Evolutionary conservation across 2,797 vertebrate species (phyloP).

Genomic region (Sciaenops ocellatus): DNA sequence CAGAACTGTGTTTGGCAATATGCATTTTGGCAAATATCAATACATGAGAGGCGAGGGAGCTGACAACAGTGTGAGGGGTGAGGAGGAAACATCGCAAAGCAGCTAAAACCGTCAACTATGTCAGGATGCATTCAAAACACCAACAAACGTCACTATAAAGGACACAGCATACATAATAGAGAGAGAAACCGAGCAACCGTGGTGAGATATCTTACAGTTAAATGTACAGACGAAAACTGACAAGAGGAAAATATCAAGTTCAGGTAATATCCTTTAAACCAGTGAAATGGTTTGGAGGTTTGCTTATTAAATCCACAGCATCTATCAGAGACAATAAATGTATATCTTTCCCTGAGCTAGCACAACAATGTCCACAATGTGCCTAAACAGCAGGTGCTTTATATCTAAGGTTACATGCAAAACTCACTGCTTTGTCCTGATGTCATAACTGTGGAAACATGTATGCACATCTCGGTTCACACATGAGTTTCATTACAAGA

Average conservation of each 20-base stretch:
- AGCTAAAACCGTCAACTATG: conserved; percentile 58
- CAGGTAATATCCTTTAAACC: conserved; percentile 32
- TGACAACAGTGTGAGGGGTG: conserved; percentile 12
- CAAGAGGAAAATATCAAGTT: conserved; percentile 26
- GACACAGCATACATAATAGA: conserved; percentile 58
- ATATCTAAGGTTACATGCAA: conserved; percentile 65
- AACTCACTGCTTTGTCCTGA: conserved; percentile 67
- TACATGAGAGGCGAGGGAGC: conserved; percentile 33
- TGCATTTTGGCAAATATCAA: conserved; percentile 61
- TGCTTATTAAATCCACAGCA: conserved; percentile 66
- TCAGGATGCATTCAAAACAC: conserved; percentile 70
- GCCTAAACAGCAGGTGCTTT: conserved; percentile 45
- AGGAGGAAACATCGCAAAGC: conserved; percentile 25
- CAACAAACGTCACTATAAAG: conserved; percentile 56
- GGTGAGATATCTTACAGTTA: conserved; percentile 54
- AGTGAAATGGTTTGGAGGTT: conserved; percentile 35
- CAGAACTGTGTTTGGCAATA: conserved; percentile 60
- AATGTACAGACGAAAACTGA: conserved; percentile 47
- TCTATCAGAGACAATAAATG: conserved; percentile 71
- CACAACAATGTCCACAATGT: conserved; percentile 59
- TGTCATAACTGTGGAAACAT: conserved; percentile 75
- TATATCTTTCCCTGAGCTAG: conserved; percentile 79
- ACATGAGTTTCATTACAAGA: conserved; percentile 29
- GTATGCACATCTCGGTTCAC: conserved; percentile 3
- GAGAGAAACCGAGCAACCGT: conserved; percentile 47